Evolutionary conservation across 2,888 invertebrate species (phyloP).

Genomic region (Cybosia mesomella): DNA sequence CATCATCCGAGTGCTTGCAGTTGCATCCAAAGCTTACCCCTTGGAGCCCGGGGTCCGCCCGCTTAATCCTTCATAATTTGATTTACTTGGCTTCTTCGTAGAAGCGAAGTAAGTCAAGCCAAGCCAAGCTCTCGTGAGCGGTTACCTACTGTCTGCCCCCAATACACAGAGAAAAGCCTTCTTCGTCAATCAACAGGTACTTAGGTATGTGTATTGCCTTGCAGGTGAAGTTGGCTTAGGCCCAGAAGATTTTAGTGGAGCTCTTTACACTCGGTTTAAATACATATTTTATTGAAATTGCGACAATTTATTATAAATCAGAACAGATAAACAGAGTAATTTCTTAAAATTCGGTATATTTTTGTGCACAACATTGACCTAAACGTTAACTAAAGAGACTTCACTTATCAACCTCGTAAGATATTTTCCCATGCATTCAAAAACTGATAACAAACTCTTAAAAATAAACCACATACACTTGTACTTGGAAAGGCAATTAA

Average conservation of each 20-base stretch:
- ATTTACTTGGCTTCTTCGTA: too few species aligned
- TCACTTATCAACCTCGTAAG: neutral
- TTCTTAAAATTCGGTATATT: neutral
- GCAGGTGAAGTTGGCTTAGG: neutral
- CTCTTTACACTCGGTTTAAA: neutral
- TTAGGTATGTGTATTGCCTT: neutral
- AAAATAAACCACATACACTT: constrained; percentile 41
- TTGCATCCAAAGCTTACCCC: too few species aligned
- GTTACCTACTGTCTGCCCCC: too few species aligned
- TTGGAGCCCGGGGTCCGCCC: too few species aligned
- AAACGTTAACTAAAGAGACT: neutral
- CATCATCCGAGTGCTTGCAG: too few species aligned
- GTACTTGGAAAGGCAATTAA: constrained; percentile 45
- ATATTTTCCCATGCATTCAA: constrained; percentile 34
- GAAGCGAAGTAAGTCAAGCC: too few species aligned
- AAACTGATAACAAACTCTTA: constrained; percentile 20
- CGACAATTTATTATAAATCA: neutral
- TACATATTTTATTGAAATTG: neutral
- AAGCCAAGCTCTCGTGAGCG: too few species aligned
- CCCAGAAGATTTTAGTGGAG: neutral
- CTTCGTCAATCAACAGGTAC: too few species aligned
- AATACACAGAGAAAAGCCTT: too few species aligned
- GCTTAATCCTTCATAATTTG: too few species aligned
- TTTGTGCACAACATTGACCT: neutral
- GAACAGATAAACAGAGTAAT: neutral